Base-by-base conservation (phyloP, 2,888 invertebrate species). In the Synergus umbraculus region DNA sequence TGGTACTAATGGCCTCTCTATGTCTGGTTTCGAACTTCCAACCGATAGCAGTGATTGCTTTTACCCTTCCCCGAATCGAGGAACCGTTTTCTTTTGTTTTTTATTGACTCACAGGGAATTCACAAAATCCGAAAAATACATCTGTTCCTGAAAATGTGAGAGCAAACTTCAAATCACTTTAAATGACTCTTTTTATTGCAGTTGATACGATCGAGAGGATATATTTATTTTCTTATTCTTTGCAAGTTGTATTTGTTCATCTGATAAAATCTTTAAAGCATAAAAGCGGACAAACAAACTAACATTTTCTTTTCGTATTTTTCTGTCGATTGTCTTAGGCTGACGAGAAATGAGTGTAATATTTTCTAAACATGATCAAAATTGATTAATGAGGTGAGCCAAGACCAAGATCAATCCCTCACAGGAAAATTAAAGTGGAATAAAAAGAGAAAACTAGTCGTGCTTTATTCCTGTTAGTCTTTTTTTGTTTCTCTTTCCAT, bases 1-100 rank as follows among this genome's bases (percentile, higher is more conserved):
- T 77, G 78, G 79, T 79, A 82, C 82, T 85, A 86, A 85, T 84
- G 82, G 84, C 82, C 83, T 84, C 83, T 80, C 78, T 82, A 76
- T 82, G 82, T 81, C 80, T 81, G 80, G 79, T 80, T 79, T 78
- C 78, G 76, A 85, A 84, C 78, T 80, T 82, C 69, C 78, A 79
- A 81, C 81, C 83, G 81, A 83, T 82, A 82, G 77, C 78, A 77
- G 58, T 79, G 81, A 85, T 84, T 85, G 79, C 81, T 81, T 84
- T 78, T 79, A 67, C 73, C 73, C 76, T 76, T 65, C 73, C 76
- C 54, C 10, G n/a, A 73, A 54, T 73, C 37, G 18, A 73, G 29
- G 54, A 46, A 54, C 1, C 60, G 60, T 12, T 60, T 60, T 54
- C 37, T 54, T 29, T 54, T 73, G 37, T 73, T 73, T 54, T 73